A percentile compares a stretch with the other conserved stretches of the same genome.
These are phyloP conservation scores for Centrocercus urophasianus DNA, from an alignment of 2,113 vertebrate species.

Conservation along the genomic window DNA sequence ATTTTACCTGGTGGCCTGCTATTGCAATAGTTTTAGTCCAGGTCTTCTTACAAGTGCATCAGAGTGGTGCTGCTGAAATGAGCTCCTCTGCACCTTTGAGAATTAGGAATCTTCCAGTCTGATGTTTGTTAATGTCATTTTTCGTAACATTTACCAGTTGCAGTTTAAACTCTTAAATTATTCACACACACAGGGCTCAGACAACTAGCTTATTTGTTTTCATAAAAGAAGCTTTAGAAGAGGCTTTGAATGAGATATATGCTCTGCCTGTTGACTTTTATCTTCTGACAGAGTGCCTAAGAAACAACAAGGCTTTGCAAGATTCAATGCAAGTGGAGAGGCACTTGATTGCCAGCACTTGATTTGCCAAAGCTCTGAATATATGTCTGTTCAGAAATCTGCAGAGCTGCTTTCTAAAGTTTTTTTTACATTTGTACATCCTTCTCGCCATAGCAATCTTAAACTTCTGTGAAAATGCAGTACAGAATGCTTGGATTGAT, in stretches of 20 bases:
- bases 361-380: not conserved
- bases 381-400: not conserved
- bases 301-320: not conserved
- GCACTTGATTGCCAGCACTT: not conserved
- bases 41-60: not conserved
- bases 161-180: not conserved
- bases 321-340: not conserved
- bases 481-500: not conserved
- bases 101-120: not conserved
- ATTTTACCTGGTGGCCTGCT: not conserved
- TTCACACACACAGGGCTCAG: not conserved
- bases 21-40: not conserved
- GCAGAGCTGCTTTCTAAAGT: not conserved
- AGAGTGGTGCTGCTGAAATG: not conserved
- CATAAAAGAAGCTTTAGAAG: not conserved
- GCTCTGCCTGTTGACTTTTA: not conserved
- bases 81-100: not conserved
- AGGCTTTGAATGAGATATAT: not conserved
- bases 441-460: not conserved
- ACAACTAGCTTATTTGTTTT: not conserved
- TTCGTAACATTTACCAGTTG: not conserved
- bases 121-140: not conserved
- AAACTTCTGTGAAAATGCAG: not conserved
- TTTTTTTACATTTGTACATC: not conserved
- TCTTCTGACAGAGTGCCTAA: not conserved